A percentile compares a stretch with the other conserved stretches of the same genome.
phyloP scores from a whole-genome alignment of 2,797 vertebrate genomes.

The Rhinophrynus dorsalis region DNA sequence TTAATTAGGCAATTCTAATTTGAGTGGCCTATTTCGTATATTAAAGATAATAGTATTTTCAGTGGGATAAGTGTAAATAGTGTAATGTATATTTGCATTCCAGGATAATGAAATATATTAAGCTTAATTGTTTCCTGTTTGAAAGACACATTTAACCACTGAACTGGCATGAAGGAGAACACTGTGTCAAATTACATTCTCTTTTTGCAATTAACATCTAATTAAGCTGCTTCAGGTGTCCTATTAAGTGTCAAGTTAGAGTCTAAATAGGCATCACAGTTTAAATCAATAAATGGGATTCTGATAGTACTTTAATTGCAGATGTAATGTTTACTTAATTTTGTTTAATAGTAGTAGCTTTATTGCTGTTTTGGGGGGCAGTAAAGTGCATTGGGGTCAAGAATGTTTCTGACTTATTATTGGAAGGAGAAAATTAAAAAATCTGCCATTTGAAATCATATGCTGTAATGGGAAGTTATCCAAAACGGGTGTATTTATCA shows the following conservation, averaged over 20 bases:
- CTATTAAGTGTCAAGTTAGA: constrained; percentile 50
- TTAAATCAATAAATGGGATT: constrained; percentile 51
- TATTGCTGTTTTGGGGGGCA: neutral
- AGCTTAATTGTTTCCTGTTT: constrained; percentile 50
- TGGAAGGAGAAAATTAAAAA: neutral
- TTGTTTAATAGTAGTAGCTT: constrained; percentile 15
- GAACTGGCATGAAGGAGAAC: constrained; percentile 56
- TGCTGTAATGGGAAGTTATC: no score
- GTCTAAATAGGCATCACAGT: constrained; percentile 56
- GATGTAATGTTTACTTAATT: constrained; percentile 58
- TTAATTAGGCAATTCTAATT: constrained; percentile 24
- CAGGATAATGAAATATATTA: constrained; percentile 46
- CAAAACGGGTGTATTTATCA: no score
- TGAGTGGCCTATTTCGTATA: constrained; percentile 19
- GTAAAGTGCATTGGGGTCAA: neutral
- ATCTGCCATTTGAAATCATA: no score
- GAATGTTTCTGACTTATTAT: neutral
- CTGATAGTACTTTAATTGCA: constrained; percentile 56
- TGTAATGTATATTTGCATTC: constrained; percentile 29
- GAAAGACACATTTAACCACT: constrained; percentile 53
- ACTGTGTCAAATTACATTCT: constrained; percentile 62
- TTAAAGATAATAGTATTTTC: constrained; percentile 21
- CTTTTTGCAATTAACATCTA: constrained; percentile 62
- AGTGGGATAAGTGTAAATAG: constrained; percentile 33
- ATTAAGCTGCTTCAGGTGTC: constrained; percentile 60